Conservation (phyloP, 2,888 invertebrate genomes). For the Cyaniris semiargus region DNA sequence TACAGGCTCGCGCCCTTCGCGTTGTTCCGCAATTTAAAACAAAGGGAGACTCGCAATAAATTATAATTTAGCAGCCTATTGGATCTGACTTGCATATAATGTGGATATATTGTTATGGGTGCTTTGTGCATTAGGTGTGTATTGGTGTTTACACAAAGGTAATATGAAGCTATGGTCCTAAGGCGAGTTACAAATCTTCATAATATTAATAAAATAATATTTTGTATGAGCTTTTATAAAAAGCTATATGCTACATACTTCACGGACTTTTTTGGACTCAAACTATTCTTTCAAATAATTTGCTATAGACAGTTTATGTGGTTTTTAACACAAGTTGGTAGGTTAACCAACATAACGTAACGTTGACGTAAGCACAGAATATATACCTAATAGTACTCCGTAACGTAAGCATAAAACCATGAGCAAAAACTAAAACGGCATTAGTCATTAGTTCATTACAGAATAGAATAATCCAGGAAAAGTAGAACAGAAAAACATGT, state of each 20-base stretch:
- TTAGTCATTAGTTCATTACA: neutral
- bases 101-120: constrained; percentile 9
- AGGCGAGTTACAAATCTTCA: neutral
- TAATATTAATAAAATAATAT: too few species aligned
- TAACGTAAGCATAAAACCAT: too few species aligned
- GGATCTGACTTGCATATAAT: constrained; percentile 13
- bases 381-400: too few species aligned
- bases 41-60: constrained; percentile 70
- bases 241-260: neutral
- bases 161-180: neutral
- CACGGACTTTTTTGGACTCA: neutral
- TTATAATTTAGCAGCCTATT: constrained; percentile 64
- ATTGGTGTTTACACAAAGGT: neutral
- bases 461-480: neutral
- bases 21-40: constrained; percentile 63
- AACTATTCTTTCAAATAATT: neutral
- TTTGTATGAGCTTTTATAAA: too few species aligned
- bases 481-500: neutral
- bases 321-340: neutral
- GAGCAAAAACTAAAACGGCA: neutral
- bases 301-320: too few species aligned
- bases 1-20: constrained; percentile 68
- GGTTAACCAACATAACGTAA: too few species aligned
- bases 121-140: constrained; percentile 8
- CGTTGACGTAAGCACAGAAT: too few species aligned